A percentile compares a stretch with the other conserved stretches of the same genome.
These are phyloP conservation scores for Cosmia trapezina DNA, from an alignment of 2,888 invertebrate species.

Conservation along the genomic window DNA sequence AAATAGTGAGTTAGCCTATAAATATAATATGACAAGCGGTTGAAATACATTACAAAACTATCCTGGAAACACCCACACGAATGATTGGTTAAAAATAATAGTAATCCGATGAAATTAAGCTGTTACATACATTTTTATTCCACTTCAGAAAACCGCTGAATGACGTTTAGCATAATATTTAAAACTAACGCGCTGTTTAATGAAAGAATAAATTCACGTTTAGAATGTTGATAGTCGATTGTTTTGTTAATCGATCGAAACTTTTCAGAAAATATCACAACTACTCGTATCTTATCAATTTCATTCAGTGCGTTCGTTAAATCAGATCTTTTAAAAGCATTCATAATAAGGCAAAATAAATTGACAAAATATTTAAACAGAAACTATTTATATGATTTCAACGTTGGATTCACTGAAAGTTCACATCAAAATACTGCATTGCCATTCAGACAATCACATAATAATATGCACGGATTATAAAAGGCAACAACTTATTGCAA, in stretches of 20 bases:
- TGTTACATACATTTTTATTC: constrained; percentile 11
- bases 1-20: constrained; percentile 10
- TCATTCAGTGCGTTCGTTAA: background rate
- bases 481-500: constrained; percentile 17
- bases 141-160: constrained; percentile 22
- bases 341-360: constrained; percentile 8
- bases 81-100: constrained; percentile 40
- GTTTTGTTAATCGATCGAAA: background rate
- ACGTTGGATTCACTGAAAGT: background rate
- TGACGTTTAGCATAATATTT: constrained; percentile 37
- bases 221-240: constrained; percentile 14
- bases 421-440: constrained; percentile 17
- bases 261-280: background rate
- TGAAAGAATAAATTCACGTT: constrained; percentile 15
- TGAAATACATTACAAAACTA: constrained; percentile 32
- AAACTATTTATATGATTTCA: constrained; percentile 11
- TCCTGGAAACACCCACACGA: constrained; percentile 29
- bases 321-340: background rate
- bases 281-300: no score
- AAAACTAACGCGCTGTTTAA: constrained; percentile 14
- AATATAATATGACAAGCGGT: constrained; percentile 42
- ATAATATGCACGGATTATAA: constrained; percentile 10
- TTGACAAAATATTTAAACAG: constrained; percentile 11
- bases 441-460: constrained; percentile 4
- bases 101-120: constrained; percentile 33